These are phyloP conservation scores for Nerophis lumbriciformis DNA, from an alignment of 2,113 vertebrate genomes.

Conservation along the genomic window DNA sequence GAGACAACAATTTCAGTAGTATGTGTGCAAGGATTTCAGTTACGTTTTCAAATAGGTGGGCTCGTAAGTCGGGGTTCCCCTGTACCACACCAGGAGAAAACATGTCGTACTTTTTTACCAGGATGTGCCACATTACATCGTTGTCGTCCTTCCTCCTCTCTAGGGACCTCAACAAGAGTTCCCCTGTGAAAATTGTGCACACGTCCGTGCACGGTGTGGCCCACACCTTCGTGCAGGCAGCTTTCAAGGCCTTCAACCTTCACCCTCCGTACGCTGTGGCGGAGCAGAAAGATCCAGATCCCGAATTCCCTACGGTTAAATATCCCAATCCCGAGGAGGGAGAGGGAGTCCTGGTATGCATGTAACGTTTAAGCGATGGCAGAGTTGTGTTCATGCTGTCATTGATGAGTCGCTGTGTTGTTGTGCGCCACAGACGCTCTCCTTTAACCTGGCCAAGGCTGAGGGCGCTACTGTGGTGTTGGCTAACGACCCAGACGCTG, in stretches of 20 bases:
- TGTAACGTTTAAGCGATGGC: background rate
- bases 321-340: conserved; percentile 98
- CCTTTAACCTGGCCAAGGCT: conserved; percentile 87
- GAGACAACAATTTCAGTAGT: too few relatives aligned
- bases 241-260: conserved; percentile 88
- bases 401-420: conserved; percentile 27
- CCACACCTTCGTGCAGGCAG: conserved; percentile 86
- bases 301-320: conserved; percentile 92
- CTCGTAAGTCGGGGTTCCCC: background rate
- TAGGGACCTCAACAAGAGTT: conserved; percentile 84
- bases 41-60: too few relatives aligned
- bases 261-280: conserved; percentile 84
- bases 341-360: conserved; percentile 87
- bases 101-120: background rate
- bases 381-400: conserved; percentile 7
- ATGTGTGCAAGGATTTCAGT: too few relatives aligned
- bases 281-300: conserved; percentile 92
- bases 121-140: background rate
- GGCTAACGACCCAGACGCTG: conserved; percentile 95
- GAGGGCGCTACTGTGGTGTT: conserved; percentile 83
- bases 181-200: conserved; percentile 87
- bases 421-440: conserved; percentile 78
- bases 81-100: background rate
- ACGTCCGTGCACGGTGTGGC: conserved; percentile 95
- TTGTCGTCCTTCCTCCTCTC: conserved; percentile 15